Base-by-base conservation (phyloP, 2,888 invertebrate genomes). In the Choreutis nemorana region DNA sequence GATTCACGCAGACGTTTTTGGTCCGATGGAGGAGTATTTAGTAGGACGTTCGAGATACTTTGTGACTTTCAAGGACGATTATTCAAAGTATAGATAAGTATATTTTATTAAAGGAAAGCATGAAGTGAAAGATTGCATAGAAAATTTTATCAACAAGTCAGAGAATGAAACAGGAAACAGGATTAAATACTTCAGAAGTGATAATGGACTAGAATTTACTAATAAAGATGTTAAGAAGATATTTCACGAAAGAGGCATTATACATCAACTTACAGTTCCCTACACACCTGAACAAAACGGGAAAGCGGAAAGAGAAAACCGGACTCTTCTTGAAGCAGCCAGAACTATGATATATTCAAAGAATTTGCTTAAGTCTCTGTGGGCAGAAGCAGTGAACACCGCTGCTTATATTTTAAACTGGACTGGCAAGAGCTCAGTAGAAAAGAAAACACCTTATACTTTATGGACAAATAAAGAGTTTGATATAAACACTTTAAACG, bases 221-320 rank as follows among this genome's bases (percentile, higher is more conserved):
- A 29, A 24, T 11, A 16, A 4, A 16, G 29, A 29, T 8, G 23
- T 29, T 24, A 4, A 24, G 2, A 16, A 11, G 2, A 24, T 12
- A 12, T 29, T 23, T 16, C 11, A 20, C 16, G 3, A 16, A 16
- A 29, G 24, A 23, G 29, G 29, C 2, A 29, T 29, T 2, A 16
- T 2, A 24, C 16, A 24, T 4, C 11, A 29, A 10, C 18, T 16
- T 11, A 23, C 29, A 2, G 24, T 29, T n/a, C 10, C 12, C 5
- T 29, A 29, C 18, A 24, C 18, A 12, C 29, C 29, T 8, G 18
- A 29, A 23, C 23, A 29, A 10, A 22, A 29, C n/a, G 29, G 29
- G 3, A 12, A 28, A 28, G 9, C 22, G 1, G 34, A 36, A 15
- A 6, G 34, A 2, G 36, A 34, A 11, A 34, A 23, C 5, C 21